Conservation (phyloP, 2,797 vertebrate species). For the Nasua narica region DNA sequence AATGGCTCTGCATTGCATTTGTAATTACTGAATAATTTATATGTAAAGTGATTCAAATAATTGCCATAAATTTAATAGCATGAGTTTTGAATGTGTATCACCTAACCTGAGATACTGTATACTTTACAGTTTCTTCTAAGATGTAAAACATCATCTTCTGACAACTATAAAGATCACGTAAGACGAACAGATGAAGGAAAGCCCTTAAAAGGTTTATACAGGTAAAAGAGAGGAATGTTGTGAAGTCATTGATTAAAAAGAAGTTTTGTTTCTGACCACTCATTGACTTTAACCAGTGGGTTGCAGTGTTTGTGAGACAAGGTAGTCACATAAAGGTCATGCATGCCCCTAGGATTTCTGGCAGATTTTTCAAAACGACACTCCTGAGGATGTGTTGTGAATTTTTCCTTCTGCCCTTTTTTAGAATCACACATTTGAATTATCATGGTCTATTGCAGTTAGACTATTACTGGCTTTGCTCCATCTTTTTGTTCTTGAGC, state of each 20-base stretch:
- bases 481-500: neutral
- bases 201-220: neutral
- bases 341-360: neutral
- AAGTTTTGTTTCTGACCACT: neutral
- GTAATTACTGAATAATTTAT: constrained; percentile 8
- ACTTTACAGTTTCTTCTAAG: neutral
- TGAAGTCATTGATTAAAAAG: neutral
- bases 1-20: neutral
- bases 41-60: constrained; percentile 12
- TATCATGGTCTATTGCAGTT: neutral
- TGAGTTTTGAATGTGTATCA: neutral
- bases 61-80: neutral
- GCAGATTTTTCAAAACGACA: neutral
- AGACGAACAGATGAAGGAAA: neutral
- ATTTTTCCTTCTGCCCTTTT: neutral
- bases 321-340: neutral
- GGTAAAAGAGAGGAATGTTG: neutral
- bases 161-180: neutral
- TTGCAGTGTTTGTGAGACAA: neutral
- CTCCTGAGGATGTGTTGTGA: neutral
- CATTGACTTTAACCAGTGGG: neutral
- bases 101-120: neutral
- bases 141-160: neutral
- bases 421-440: neutral
- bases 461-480: neutral